phyloP scores from a whole-genome alignment of 1,140 invertebrate species.

The Psix sp. region DNA sequence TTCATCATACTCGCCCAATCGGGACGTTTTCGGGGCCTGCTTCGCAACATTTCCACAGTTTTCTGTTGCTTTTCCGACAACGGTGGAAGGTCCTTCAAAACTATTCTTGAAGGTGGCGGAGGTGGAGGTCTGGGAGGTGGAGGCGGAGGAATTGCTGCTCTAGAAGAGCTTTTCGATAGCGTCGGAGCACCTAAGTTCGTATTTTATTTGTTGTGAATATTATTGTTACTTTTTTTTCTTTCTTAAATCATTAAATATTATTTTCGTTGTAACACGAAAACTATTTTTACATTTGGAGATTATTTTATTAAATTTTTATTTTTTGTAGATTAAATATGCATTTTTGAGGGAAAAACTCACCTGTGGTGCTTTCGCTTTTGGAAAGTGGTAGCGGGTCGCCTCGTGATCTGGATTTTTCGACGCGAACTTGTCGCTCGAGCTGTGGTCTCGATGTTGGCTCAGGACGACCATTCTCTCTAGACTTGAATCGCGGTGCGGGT shows the following conservation, averaged over 20 bases:
- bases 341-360: slow-evolving; percentile 41
- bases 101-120: slow-evolving; percentile 78
- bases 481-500: slow-evolving; percentile 63
- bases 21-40: slow-evolving; percentile 86
- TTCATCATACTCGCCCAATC: slow-evolving; percentile 94
- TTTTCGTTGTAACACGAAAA: no score
- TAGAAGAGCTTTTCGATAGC: slow-evolving; percentile 73
- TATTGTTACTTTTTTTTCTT: not conserved
- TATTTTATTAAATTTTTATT: no score
- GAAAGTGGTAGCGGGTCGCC: slow-evolving; percentile 70
- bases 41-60: slow-evolving; percentile 81
- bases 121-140: slow-evolving; percentile 85
- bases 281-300: no score
- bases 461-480: slow-evolving; percentile 71
- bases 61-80: slow-evolving; percentile 78
- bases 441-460: slow-evolving; percentile 72
- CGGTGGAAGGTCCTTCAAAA: slow-evolving; percentile 74
- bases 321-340: no score
- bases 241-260: not conserved
- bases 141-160: slow-evolving; percentile 77
- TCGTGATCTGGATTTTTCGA: slow-evolving; percentile 72
- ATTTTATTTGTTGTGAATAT: no score
- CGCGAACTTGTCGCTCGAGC: slow-evolving; percentile 73
- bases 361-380: slow-evolving; percentile 75
- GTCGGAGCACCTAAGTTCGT: slow-evolving; percentile 69